These are phyloP conservation scores for Philopotamus ludificatus DNA, from an alignment of 1,140 invertebrate genomes.

Conservation along the genomic window DNA sequence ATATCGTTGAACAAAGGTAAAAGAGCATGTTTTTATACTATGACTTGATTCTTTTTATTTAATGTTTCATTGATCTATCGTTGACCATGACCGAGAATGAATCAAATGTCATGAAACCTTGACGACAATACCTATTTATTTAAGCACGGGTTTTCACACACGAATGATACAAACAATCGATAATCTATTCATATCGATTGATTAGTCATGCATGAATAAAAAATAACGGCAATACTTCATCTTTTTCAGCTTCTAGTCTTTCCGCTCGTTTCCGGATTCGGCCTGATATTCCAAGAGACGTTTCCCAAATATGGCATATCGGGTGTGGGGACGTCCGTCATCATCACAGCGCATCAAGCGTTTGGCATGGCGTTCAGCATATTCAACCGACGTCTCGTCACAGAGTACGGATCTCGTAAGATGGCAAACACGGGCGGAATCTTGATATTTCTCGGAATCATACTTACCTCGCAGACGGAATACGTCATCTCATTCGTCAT, in stretches of 20 bases:
- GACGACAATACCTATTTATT: too few relatives aligned
- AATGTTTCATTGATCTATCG: too few relatives aligned
- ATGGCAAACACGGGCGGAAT: slow-evolving; percentile 50
- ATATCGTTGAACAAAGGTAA: too few relatives aligned
- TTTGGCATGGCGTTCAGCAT: slow-evolving; percentile 64
- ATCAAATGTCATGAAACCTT: too few relatives aligned
- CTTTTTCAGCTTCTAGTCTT: slow-evolving; percentile 57
- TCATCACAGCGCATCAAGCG: slow-evolving; percentile 62
- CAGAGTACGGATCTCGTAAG: slow-evolving; percentile 54
- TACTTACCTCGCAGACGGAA: slow-evolving; percentile 48
- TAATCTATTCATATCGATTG: too few relatives aligned
- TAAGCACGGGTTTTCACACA: too few relatives aligned
- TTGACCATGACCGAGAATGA: too few relatives aligned
- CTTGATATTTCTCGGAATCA: slow-evolving; percentile 49
- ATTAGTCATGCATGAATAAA: too few relatives aligned
- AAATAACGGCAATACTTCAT: too few relatives aligned
- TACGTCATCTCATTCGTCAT: slow-evolving; percentile 52
- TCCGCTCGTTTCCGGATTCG: slow-evolving; percentile 59
- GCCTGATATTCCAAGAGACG: slow-evolving; percentile 59
- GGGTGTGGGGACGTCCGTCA: slow-evolving; percentile 57
- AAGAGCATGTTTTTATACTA: too few relatives aligned
- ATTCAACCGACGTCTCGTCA: slow-evolving; percentile 56
- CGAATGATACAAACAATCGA: too few relatives aligned
- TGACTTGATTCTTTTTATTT: too few relatives aligned
- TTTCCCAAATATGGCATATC: slow-evolving; percentile 54